A percentile compares a stretch with the other conserved stretches of the same genome.
Evolutionary conservation across 2,888 invertebrate genomes (phyloP).

Genomic region (Pseudoips prasinana): DNA sequence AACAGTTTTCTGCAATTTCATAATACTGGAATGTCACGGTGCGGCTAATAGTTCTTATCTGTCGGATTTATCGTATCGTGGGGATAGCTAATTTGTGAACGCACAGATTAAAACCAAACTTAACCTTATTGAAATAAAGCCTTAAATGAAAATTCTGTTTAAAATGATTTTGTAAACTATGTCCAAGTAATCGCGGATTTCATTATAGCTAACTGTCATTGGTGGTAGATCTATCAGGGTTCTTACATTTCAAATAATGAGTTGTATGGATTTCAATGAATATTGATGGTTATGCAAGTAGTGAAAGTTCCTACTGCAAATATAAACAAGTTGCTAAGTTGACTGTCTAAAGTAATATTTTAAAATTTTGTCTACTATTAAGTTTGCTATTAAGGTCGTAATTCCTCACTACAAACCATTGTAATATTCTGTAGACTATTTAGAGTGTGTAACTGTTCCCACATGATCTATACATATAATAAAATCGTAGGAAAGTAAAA

Average conservation of each 20-base stretch:
- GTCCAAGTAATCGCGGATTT: slow-evolving; percentile 46
- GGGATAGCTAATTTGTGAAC: slow-evolving; percentile 33
- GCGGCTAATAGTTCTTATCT: slow-evolving; percentile 48
- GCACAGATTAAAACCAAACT: slow-evolving; percentile 18
- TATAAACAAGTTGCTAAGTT: too few species aligned
- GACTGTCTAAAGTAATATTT: too few species aligned
- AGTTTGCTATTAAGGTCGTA: too few species aligned
- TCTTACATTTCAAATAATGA: slow-evolving; percentile 37
- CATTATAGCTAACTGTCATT: slow-evolving; percentile 44
- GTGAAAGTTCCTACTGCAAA: too few species aligned
- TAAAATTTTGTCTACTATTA: too few species aligned
- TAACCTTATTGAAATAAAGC: slow-evolving; percentile 15
- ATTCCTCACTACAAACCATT: too few species aligned
- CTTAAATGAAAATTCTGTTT: slow-evolving; percentile 8
- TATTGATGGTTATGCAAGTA: too few species aligned
- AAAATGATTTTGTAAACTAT: slow-evolving; percentile 23
- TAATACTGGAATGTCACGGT: slow-evolving; percentile 42
- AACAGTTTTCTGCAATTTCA: slow-evolving; percentile 37
- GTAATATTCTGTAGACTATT: too few species aligned
- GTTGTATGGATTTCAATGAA: slow-evolving; percentile 25
- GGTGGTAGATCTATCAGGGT: slow-evolving; percentile 43
- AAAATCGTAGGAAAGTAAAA: too few species aligned
- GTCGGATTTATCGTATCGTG: slow-evolving; percentile 45
- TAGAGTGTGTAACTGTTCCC: too few species aligned
- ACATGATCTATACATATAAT: too few species aligned